Evolutionary conservation across 2,113 vertebrate species (phyloP), one percentile per base, ranked within the genome.

Genomic region (Neofelis nebulosa): DNA sequence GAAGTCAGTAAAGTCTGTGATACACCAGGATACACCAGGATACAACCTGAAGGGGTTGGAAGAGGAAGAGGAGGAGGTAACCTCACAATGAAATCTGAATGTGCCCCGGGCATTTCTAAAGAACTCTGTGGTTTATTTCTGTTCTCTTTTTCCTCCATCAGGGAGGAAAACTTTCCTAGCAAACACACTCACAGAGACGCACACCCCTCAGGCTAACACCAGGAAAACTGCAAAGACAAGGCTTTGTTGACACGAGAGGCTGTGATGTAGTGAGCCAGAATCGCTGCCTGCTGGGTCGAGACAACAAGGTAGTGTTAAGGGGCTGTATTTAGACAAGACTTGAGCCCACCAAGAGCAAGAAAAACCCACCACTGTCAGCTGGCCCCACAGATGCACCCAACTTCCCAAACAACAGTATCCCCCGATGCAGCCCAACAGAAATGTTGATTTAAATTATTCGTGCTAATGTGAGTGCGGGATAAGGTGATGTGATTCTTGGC

Each of bases 401-500:
- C 82, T 98, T 98, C 98, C 98, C 98, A 98, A 98, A 98, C 97
- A 98, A 97, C 95, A 38, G 83, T 68, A 98, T 86, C 97, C 96
- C 89, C 95, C 94, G 92, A 55, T 0, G 65, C 84, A 88, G 71
- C 89, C 93, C 96, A 88, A 48, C 38, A 98, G 97, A 98, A 98
- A 98, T 98, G 98, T 97, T 98, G 98, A 97, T 98, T 98, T 98
- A 98, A 98, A 97, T 95, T 95, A 68, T 97, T 98, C 68, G 63
- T 95, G 95, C 97, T 97, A 98, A 98, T 65, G 7, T 97, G 95
- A 98, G 95, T 97, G 97, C 65, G 98, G 98, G 97, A 97, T 97
- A 98, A 98, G 97, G 97, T 98, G 98, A 98, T 98, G 98, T 98
- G 98, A 98, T 98, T 98, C 97, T 99, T 98, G 98, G 98, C 98